Conservation (phyloP, 2,113 vertebrate species). For the Furnarius figulus region DNA sequence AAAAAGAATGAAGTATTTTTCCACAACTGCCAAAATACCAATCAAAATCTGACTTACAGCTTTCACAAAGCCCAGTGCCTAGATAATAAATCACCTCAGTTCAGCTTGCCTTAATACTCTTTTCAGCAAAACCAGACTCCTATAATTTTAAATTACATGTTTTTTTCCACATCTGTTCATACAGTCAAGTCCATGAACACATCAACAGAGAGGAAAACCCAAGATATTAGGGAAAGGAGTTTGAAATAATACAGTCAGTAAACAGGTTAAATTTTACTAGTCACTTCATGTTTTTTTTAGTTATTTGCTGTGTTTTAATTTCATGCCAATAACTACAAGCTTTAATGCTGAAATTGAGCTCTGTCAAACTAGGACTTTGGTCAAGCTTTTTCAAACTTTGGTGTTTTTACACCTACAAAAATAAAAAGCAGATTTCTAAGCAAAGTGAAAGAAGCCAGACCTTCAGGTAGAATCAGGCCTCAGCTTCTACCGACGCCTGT, state of each 20-base stretch:
- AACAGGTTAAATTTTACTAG: not conserved
- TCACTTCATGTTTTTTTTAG: not conserved
- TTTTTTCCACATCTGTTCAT: not conserved
- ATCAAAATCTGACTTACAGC: not conserved
- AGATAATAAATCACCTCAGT: not conserved
- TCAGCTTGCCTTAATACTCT: not conserved
- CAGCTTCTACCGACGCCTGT: not conserved
- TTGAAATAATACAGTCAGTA: not conserved
- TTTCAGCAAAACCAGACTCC: not conserved
- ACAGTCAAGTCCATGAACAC: fast-evolving
- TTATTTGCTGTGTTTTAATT: not conserved
- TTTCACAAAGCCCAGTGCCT: not conserved
- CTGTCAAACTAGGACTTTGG: not conserved
- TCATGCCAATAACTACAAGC: not conserved
- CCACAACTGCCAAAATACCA: not conserved
- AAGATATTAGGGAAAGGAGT: not conserved
- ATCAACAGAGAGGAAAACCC: not conserved
- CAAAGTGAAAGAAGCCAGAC: not conserved
- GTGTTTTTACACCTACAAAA: not conserved
- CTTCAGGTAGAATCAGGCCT: not conserved
- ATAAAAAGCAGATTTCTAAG: not conserved
- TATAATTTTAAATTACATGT: not conserved
- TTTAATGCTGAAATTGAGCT: not conserved
- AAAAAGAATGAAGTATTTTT: not conserved
- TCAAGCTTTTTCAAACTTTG: not conserved